Base-by-base conservation (phyloP, 2,113 vertebrate genomes). In the Nesoenas mayeri region DNA sequence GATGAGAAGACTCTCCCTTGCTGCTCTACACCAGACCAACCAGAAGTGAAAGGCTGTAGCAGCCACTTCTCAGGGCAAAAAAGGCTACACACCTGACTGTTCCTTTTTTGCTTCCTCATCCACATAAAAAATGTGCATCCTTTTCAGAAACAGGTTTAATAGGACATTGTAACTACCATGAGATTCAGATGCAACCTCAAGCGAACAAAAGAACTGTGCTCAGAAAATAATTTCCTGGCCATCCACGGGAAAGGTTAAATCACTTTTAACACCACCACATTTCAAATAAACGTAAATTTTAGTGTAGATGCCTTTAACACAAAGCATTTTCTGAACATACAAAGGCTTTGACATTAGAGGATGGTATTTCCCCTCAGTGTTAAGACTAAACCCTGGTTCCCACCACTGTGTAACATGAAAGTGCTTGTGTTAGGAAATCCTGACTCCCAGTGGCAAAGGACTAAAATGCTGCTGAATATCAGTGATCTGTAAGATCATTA, bases 361-460 rank as follows among this genome's bases (percentile, higher is more conserved):
- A 62, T 29, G 26, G 15, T 26, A 60, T 65, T 71, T 73, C 31
- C 6, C 17, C 8, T 19, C 16, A 12, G 8, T 18, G 20, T 5
- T 48, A 61, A 28, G 34, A 83, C 10, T 13, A 42, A 79, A 22
- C 44, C 9, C 16, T 16, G 25, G 4, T 11, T 61, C 8, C 28
- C 21, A 32, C 58, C 12, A 11, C 11, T 29, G 28, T 6, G 5
- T 17, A 42, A 40, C 0, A 2, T 6, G 15, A 91, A 67, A 3
- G 8, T 57, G 14, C 36, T 71, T 71, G 15, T 15, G 31, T 71
- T 77, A 72, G 85, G 75, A 88, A 96, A 96, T 54, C 85, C 95
- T 96, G 95, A 88, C 93, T 70, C 95, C 95, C 72, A 74, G 91
- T 71, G 95, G 95, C 71, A 74, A 85, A 80, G 47, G 4, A 51